Percentiles rank a stretch among this genome's conserved stretches.
These are phyloP conservation scores for Lepidocyrtinus sp. DNA, from an alignment of 2,888 invertebrate genomes.

Conservation along the genomic window DNA sequence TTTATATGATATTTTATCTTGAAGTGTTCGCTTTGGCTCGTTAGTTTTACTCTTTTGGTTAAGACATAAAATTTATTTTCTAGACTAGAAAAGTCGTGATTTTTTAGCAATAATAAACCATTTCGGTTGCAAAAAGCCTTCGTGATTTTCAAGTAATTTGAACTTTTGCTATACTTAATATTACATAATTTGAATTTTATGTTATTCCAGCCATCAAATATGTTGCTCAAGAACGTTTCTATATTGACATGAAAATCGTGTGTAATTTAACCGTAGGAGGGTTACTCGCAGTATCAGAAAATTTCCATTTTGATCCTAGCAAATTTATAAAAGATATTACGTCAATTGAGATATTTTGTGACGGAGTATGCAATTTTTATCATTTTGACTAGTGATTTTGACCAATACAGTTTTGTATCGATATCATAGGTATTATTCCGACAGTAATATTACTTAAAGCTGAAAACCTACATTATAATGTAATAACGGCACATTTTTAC, in stretches of 20 bases:
- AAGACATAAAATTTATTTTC: neutral
- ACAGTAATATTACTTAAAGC: neutral
- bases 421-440: neutral
- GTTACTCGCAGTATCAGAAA: too few relatives aligned
- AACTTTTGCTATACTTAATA: neutral
- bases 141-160: neutral
- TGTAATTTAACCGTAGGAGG: constrained; percentile 67
- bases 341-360: too few relatives aligned
- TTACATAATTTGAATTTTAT: too few relatives aligned
- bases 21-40: neutral
- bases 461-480: neutral
- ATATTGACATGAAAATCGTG: constrained; percentile 69
- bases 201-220: neutral
- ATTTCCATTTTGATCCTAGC: too few relatives aligned
- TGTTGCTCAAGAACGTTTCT: neutral
- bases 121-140: neutral
- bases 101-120: constrained; percentile 12
- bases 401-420: too few relatives aligned
- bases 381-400: too few relatives aligned
- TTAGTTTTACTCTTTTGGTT: neutral
- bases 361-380: too few relatives aligned
- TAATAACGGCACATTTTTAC: constrained; percentile 11
- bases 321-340: too few relatives aligned
- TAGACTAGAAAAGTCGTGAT: neutral
- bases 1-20: constrained; percentile 40